These are phyloP conservation scores for Acanthopleura granulata DNA, from an alignment of 2,888 invertebrate species.

Conservation along the genomic window DNA sequence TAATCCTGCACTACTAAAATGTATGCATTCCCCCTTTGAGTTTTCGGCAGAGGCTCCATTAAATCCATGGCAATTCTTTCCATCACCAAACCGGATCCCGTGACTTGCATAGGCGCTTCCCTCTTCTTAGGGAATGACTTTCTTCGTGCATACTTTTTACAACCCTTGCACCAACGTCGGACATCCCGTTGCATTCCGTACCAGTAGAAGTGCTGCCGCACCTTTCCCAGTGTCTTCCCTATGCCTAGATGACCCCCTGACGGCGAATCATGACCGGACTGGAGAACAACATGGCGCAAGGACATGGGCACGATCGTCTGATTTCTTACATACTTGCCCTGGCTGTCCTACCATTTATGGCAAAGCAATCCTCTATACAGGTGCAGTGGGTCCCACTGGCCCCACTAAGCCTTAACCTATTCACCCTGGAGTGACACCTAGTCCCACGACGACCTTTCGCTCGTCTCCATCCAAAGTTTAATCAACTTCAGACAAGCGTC, in stretches of 20 bases:
- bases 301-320: too few species aligned
- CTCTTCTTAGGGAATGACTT: neutral
- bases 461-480: too few species aligned
- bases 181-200: neutral
- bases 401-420: too few species aligned
- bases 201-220: neutral
- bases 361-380: too few species aligned
- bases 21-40: constrained; percentile 28
- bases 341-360: too few species aligned
- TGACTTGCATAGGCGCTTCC: too few species aligned
- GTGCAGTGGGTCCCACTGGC: too few species aligned
- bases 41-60: constrained; percentile 19
- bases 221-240: neutral
- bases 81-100: neutral
- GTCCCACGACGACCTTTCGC: too few species aligned
- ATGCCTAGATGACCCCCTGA: neutral
- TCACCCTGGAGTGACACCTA: too few species aligned
- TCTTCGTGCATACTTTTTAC: neutral
- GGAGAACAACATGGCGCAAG: too few species aligned
- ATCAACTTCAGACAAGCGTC: too few species aligned
- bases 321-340: too few species aligned
- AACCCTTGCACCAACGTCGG: neutral
- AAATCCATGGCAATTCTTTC: neutral
- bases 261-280: neutral
- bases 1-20: constrained; percentile 32